Evolutionary conservation across 2,888 invertebrate genomes (phyloP), one percentile per base, ranked within the genome.

Genomic region (Abscondita cerata): DNA sequence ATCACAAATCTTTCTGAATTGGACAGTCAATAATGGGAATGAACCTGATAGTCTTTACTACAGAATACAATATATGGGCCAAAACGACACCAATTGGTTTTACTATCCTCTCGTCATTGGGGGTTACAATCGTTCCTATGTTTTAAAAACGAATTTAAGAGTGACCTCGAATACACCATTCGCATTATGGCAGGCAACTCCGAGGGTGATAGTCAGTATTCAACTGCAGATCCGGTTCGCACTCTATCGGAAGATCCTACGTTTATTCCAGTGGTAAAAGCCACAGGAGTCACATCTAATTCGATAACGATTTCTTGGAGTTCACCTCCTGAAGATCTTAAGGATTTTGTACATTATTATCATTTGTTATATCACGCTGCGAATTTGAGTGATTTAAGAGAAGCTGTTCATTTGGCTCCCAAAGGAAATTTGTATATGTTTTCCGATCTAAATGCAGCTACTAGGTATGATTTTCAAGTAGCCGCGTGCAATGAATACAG

Each of bases 301-400:
- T 92, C 93, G 0, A 91, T 94, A 61, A 93, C 93, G 0, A 89
- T 95, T 52, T 89, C 90, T 0, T 94, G 93, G 92, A 85, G 83
- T 20, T 83, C 87, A 0, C 91, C 92, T 0, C 86, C 89, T 0
- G 77, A 82, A 0, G 82, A 88, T 15, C 82, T 91, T 9, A 84
- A 85, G 9, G 86, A 89, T 64, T 87, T 88, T 70, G 89, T 93
- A 50, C 92, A 93, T 73, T 92, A 89, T 73, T 93, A 92, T 73
- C 84, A 88, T 64, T 77, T 93, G 38, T 85, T 88, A 65, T 88
- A 89, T 2, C 83, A 83, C 66, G 85, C 87, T 66, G 83, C 84
- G 33, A 83, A 83, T 53, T 81, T 77, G 54, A 82, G 76, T 66
- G 74, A 72, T 6, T 80, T 82, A 16, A 84, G 84, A 62, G 86